Conservation (phyloP, 2,888 invertebrate genomes). For the Pachydiplax longipennis region DNA sequence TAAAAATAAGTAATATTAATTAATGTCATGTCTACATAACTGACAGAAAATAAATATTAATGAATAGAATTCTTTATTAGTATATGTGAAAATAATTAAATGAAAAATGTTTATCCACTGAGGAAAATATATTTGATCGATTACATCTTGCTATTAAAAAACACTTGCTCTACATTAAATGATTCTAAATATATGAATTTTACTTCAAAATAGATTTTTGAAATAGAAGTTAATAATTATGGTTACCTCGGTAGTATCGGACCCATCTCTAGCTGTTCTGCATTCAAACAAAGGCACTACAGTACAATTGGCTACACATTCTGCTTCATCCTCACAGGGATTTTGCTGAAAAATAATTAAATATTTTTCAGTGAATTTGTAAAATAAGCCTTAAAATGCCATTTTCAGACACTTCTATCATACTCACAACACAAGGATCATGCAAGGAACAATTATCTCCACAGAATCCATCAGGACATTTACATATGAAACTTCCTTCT, state of each 20-base stretch:
- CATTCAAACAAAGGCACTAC: slow-evolving; percentile 13
- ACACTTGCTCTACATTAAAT: no score
- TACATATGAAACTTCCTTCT: slow-evolving; percentile 62
- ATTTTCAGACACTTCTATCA: not conserved
- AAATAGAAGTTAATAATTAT: not conserved
- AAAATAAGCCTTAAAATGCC: no score
- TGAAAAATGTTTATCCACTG: no score
- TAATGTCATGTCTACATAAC: no score
- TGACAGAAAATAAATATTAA: no score
- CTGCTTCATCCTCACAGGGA: not conserved
- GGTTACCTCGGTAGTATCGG: not conserved
- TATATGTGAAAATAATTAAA: no score
- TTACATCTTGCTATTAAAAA: no score
- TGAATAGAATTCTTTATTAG: no score
- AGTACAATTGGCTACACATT: slow-evolving; percentile 13
- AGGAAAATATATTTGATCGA: no score
- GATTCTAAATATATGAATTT: no score
- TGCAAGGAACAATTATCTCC: slow-evolving; percentile 76
- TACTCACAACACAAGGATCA: slow-evolving; percentile 71
- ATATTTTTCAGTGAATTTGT: not conserved
- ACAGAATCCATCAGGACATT: slow-evolving; percentile 71
- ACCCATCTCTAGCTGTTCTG: not conserved
- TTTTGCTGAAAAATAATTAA: not conserved
- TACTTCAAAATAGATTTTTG: no score
- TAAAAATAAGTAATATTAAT: no score